Base-by-base conservation (phyloP, 2,113 vertebrate genomes). In the Maylandia zebra region DNA sequence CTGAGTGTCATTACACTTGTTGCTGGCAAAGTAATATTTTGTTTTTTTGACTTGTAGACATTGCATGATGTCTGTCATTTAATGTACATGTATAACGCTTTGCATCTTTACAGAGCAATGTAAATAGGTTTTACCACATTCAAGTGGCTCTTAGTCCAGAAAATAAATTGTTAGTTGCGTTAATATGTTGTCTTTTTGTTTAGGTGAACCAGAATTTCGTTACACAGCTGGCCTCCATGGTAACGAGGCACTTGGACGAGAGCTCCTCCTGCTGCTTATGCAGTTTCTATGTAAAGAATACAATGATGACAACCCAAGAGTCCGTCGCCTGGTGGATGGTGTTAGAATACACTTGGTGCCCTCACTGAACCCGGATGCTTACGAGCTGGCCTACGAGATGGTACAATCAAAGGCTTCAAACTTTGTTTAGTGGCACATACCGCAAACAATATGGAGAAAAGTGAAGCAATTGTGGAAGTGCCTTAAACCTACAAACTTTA, bases 241-340 rank as follows among this genome's bases (percentile, higher is more conserved):
- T 1, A 99, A 99, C 0, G 98, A 99, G 87, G 98, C 92, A 2
- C 90, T 99, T 86, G 98, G 98, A 19, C 95, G 98, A 1, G 98
- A 99, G 95, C 96, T 99, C 36, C 95, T 99, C 57, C 95, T 99
- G 27, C 95, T 99, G 88, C 95, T 99, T 17, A 98, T 99, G 98
- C 98, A 99, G 94, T 99, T 98, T 92, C 90, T 99, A 84, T 99
- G 98, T 92, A 98, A 96, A 27, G 98, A 99, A 92, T 98, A 98
- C 96, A 97, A 97, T 0, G 97, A 98, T 0, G 97, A 97, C 8
- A 99, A 99, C 87, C 97, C 98, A 0, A 96, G 98, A 0, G 97
- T 99, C 88, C 97, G 96, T 87, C 97, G 94, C 93, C 94, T 99
- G 90, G 98, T 99, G 93, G 97, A 97, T 0, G 97, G 98, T 66